phyloP scores from a whole-genome alignment of 2,113 vertebrate genomes.

The Marmota flaviventris region DNA sequence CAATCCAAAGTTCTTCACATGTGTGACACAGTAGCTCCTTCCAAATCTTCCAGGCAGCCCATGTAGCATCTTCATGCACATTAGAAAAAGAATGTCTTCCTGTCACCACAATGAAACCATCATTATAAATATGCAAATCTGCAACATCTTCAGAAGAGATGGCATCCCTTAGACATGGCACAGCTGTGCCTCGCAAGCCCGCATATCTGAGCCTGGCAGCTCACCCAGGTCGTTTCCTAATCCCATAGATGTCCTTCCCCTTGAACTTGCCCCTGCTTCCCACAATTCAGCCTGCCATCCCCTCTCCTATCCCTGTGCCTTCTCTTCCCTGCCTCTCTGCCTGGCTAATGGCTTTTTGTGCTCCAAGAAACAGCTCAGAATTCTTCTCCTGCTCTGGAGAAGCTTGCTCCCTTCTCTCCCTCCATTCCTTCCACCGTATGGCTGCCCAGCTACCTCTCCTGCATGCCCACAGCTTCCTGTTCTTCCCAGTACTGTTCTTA shows the following conservation, averaged over 20 bases:
- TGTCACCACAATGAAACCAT: not conserved
- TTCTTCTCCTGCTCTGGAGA: not conserved
- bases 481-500: not conserved
- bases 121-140: not conserved
- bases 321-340: not conserved
- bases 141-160: not conserved
- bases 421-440: not conserved
- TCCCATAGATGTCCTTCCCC: not conserved
- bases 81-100: not conserved
- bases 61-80: not conserved
- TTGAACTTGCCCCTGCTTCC: not conserved
- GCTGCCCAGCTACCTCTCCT: not conserved
- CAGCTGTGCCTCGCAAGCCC: not conserved
- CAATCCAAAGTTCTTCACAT: not conserved
- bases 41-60: not conserved
- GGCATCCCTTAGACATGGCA: not conserved
- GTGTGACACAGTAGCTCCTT: not conserved
- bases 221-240: not conserved
- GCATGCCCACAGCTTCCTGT: not conserved
- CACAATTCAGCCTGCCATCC: not conserved
- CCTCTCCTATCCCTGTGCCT: not conserved
- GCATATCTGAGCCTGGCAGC: not conserved
- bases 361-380: not conserved
- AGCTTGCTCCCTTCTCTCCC: not conserved
- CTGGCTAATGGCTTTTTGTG: not conserved